Evolutionary conservation across 2,888 invertebrate genomes (phyloP), one percentile per base, ranked within the genome.

Genomic region (Sycophila texana): DNA sequence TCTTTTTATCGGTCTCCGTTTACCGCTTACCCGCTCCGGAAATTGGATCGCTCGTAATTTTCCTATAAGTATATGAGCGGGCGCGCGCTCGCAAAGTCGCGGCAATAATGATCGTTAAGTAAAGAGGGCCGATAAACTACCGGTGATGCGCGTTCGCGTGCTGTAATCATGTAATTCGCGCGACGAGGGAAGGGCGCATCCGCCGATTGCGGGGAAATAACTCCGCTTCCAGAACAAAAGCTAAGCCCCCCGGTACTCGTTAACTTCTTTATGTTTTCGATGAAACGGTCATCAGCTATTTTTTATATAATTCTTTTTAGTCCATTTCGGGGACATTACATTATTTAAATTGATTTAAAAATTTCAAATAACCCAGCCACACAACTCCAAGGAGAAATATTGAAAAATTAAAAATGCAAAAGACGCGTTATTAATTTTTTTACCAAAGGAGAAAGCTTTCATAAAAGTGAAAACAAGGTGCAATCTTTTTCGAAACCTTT

Each of bases 71-170:
- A 84, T 86, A 84, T 84, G 85, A 81, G 82, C 81, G 81, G 83
- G 47, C 30, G 22, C 26, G 18, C 77, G 84, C 85, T 87, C 85
- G 85, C 84, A 85, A 87, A 88, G 87, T 89, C 87, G 86, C 86
- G 86, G 85, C 85, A 86, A 88, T 89, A 87, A 88, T 86, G 87
- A 87, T 83, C 83, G 83, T 84, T 87, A 88, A 88, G 86, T 88
- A 88, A 88, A 86, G 87, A 88, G 84, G 83, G 79, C 77, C 84
- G 81, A 85, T 86, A 84, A 85, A 84, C 53, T 74, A 47, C 79
- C 72, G 83, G 81, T 67, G 79, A 83, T 83, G 82, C 83, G 80
- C 74, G 20, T 70, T 51, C 81, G 82, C 75, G 82, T 84, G 84
- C 84, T 86, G 84, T 86, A 87, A 88, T 88, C 86, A 86, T 83